Conservation (phyloP, 2,888 invertebrate genomes). For the Ophion ellenae region DNA sequence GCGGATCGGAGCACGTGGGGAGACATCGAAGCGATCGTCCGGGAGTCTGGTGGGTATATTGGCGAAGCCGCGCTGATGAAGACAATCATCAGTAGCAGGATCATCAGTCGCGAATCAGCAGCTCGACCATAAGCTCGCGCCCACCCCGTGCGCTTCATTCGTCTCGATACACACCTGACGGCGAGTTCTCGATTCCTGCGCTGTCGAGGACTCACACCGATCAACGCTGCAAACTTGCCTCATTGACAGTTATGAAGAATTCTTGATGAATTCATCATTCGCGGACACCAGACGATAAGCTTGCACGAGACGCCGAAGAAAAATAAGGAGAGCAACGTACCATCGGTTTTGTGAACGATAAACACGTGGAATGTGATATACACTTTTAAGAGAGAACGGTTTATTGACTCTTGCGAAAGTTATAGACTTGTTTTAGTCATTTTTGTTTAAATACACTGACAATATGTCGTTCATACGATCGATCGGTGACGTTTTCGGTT, state of each 20-base stretch:
- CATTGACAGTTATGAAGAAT: constrained; percentile 14
- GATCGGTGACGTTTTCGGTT: constrained; percentile 86
- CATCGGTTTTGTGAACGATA: constrained; percentile 24
- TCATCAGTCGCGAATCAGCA: constrained; percentile 40
- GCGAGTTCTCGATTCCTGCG: constrained; percentile 20
- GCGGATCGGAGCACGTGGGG: constrained; percentile 39
- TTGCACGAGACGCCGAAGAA: not conserved
- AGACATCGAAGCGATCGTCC: constrained; percentile 9
- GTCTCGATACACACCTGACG: constrained; percentile 51
- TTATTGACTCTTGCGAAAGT: not conserved
- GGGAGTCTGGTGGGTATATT: constrained; percentile 26
- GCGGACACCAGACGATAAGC: not conserved
- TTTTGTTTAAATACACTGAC: not conserved
- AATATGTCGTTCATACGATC: constrained; percentile 84
- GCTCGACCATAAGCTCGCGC: constrained; percentile 45
- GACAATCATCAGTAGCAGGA: constrained; percentile 27
- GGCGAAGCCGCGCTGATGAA: constrained; percentile 26
- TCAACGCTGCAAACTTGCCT: not conserved
- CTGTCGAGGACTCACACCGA: not conserved
- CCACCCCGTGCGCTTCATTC: constrained; percentile 61
- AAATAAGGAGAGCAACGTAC: not conserved
- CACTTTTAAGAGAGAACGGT: not conserved
- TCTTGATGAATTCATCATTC: constrained; percentile 7
- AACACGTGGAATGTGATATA: constrained; percentile 37
- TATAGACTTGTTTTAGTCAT: not conserved